Evolutionary conservation across 2,113 vertebrate species (phyloP), one percentile per base, ranked within the genome.

Genomic region (Tauraco erythrolophus): DNA sequence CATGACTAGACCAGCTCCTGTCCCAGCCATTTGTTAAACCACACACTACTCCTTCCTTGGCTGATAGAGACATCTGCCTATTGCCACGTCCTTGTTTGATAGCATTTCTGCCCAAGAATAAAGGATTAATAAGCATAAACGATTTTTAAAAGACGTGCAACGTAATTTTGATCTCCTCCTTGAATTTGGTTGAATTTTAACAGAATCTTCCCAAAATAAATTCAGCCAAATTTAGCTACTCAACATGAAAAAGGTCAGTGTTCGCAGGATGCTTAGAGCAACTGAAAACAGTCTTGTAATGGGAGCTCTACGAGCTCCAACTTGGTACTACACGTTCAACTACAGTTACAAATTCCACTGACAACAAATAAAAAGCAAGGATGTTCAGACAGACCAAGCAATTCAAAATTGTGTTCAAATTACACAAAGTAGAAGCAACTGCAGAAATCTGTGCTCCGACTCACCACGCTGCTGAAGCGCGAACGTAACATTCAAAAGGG

Each of bases 201-300:
- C 46, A 94, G 66, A 72, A 91, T 33, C 64, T 70, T 87, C 89
- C 76, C 72, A 54, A 80, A 92, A 91, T 88, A 92, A 86, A 80
- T 61, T 41, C 28, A 28, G 51, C 64, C 64, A 1, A 2, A 77
- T 77, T 66, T 35, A 96, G 50, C 54, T 57, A 14, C 66, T 50
- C 50, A 19, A 68, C 58, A 24, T 19, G 56, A 92, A 33, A 68
- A 75, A 11, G 0, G 5, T 43, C 75, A 9, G 3, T 5, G 18
- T 56, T 46, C 92, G 60, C 31, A 2, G 6, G 45, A n/a, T 69
- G 81, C 48, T 39, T 27, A 77, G 27, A 79, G 64, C 84, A 33
- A 58, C 60, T 17, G 65, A 70, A 62, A 69, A 24, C 22, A 4
- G 27, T 6, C 71, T 60, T 14, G 11, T 5, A 69, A 91, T 2